phyloP scores from a whole-genome alignment of 2,113 vertebrate genomes.

The Caranx melampygus region DNA sequence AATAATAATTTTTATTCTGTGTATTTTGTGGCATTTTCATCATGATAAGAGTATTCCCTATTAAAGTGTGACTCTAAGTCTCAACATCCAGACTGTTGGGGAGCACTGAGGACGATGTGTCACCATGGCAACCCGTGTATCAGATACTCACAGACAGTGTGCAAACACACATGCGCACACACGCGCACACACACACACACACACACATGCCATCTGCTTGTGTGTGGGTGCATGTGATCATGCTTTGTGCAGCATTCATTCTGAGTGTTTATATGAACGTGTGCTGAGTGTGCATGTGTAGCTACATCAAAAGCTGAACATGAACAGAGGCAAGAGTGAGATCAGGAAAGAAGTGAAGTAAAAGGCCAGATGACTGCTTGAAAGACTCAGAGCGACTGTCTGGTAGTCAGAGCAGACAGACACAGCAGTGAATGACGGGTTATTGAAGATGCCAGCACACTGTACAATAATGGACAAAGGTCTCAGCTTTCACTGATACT shows the following conservation, averaged over 20 bases:
- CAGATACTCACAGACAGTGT: constrained; percentile 25
- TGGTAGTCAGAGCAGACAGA: not conserved
- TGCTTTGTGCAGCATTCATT: not conserved
- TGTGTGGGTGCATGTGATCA: constrained; percentile 10
- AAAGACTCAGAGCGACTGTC: not conserved
- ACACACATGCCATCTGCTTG: constrained; percentile 16
- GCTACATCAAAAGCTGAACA: not conserved
- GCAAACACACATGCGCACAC: too few species aligned
- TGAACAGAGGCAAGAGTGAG: not conserved
- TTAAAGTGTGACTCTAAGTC: constrained; percentile 33
- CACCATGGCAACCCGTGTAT: constrained; percentile 54
- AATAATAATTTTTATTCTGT: too few species aligned
- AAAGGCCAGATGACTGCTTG: not conserved
- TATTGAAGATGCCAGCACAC: not conserved
- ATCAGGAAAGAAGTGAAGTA: not conserved
- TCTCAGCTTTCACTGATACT: not conserved
- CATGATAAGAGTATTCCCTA: not conserved
- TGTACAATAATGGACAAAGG: constrained; percentile 5
- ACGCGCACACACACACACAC: not conserved
- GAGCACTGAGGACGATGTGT: constrained; percentile 40
- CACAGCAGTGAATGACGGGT: constrained; percentile 1
- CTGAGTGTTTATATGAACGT: not conserved
- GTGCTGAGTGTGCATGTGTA: not conserved
- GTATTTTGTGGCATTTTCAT: not conserved
- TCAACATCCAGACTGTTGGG: constrained; percentile 29